Conservation (phyloP, 2,888 invertebrate species). For the Epinotia demarniana region DNA sequence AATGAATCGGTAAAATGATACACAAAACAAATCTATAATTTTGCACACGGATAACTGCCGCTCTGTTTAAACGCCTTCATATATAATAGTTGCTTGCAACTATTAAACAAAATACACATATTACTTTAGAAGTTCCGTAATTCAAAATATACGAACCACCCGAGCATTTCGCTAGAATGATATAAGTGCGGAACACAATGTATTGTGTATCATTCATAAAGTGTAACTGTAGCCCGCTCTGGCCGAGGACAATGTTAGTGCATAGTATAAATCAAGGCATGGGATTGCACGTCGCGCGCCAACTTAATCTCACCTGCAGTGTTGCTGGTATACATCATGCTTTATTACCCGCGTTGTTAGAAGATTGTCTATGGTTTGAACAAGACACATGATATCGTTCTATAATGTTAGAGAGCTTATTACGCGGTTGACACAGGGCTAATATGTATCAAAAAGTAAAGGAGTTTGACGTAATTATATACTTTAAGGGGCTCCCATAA, state of each 20-base stretch:
- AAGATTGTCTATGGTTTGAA: conserved; percentile 44
- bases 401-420: conserved; percentile 34
- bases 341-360: conserved; percentile 57
- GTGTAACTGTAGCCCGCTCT: conserved; percentile 52
- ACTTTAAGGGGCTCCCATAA: no score
- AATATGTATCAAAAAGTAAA: conserved; percentile 6
- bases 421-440: conserved; percentile 1
- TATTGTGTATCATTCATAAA: conserved; percentile 57
- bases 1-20: no score
- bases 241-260: conserved; percentile 50
- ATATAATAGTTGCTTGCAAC: neutral
- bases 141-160: neutral
- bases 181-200: conserved; percentile 51
- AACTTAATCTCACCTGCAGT: conserved; percentile 67
- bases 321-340: conserved; percentile 65
- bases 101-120: neutral
- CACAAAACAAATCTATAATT: no score
- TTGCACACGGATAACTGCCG: no score
- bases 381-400: conserved; percentile 41
- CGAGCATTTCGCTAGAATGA: neutral
- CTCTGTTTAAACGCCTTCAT: no score
- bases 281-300: conserved; percentile 61
- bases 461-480: conserved; percentile 9
- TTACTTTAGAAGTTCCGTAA: neutral
- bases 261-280: conserved; percentile 65